Base-by-base conservation (phyloP, 2,888 invertebrate species). In the Hartigia nigra region DNA sequence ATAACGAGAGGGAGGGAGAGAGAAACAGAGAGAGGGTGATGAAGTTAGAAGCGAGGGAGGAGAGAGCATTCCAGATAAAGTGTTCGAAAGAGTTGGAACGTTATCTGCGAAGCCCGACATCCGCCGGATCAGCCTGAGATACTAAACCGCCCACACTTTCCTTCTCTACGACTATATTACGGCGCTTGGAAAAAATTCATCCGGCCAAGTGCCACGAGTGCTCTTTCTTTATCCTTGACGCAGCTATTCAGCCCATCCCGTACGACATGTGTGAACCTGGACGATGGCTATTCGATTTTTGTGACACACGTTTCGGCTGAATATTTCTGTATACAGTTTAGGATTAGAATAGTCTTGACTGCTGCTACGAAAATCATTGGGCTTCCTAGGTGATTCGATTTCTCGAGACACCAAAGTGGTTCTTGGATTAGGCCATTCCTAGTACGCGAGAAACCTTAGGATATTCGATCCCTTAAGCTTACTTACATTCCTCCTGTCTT, bases 71-170 rank as follows among this genome's bases (percentile, higher is more conserved):
- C 79, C 77, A 90, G 90, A 91, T 90, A 90, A 90, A 89, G 85
- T 85, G 85, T 89, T 89, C 85, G 90, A 90, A 91, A 91, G 89
- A 90, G 90, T 88, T 89, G 88, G 85, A 72, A 78, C 84, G 84
- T 90, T 91, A 90, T 89, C 89, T 84, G 84, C 82, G 85, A 88
- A 89, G 87, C 81, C 88, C 87, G 88, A 88, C 91, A 90, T 91
- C 91, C 91, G 91, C 91, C 91, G 91, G 91, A 91, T 91, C 91
- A 91, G 91, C 91, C 83, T 83, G 85, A 86, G 91, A 91, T 91
- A 91, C 88, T 83, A 84, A 86, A 84, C 86, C 89, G 87, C 91
- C 91, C 88, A 91, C 91, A 85, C 88, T 91, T 91, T 91, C 91
- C 91, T 91, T 87, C 88, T 80, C 79, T 88, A 55, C 55, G 55